phyloP scores from a whole-genome alignment of 2,113 vertebrate genomes.

The Gymnogyps californianus region DNA sequence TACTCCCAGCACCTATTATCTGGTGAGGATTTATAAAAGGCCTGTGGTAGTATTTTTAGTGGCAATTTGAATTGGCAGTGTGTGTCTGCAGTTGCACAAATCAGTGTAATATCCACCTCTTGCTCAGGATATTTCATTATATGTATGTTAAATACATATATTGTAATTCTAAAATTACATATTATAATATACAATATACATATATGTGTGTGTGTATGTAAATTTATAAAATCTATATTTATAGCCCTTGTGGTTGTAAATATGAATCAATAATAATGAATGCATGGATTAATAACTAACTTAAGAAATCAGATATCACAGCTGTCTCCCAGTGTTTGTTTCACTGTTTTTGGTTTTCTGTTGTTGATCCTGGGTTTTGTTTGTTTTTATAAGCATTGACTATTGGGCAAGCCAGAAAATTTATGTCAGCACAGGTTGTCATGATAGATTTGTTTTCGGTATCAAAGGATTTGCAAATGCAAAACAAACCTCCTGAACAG shows the following conservation, averaged over 20 bases:
- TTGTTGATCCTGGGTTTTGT: not conserved
- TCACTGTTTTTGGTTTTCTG: not conserved
- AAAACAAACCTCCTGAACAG: not conserved
- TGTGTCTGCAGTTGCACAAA: not conserved
- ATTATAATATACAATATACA: not conserved
- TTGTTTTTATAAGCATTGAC: not conserved
- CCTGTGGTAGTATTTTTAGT: not conserved
- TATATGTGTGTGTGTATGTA: rapidly evolving
- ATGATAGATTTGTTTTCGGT: not conserved
- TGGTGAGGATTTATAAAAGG: not conserved
- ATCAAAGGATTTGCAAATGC: not conserved
- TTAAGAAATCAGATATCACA: not conserved
- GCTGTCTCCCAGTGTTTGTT: not conserved
- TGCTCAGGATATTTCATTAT: not conserved
- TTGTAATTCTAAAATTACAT: not conserved
- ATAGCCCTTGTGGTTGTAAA: not conserved
- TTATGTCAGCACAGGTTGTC: not conserved
- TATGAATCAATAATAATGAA: not conserved
- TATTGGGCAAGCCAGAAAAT: not conserved
- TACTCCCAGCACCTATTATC: not conserved
- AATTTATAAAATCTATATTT: not conserved
- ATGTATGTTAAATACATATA: not conserved
- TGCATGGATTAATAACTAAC: not conserved
- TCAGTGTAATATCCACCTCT: not conserved
- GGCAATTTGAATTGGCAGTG: not conserved